phyloP scores from a whole-genome alignment of 2,797 vertebrate genomes.

The Morelia viridis region DNA sequence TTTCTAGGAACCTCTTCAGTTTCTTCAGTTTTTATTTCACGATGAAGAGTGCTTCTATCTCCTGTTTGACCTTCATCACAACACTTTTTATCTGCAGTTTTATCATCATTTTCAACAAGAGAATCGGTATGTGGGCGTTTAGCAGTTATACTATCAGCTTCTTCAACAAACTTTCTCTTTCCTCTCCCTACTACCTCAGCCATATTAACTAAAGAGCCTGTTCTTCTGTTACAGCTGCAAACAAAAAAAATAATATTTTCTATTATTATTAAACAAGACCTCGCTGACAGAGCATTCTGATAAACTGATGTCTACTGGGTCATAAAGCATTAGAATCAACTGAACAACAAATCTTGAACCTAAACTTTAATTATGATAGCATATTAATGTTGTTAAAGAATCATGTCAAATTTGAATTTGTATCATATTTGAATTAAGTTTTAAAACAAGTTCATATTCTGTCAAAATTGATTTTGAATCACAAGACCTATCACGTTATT shows the following conservation, averaged over 20 bases:
- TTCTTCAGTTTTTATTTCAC: not conserved
- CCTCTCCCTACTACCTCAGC: constrained; percentile 2
- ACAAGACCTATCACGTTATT: not conserved
- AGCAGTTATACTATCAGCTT: constrained; percentile 13
- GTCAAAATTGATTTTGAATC: not conserved
- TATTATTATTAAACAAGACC: not conserved
- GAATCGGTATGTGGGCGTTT: not conserved
- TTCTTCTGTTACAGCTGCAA: not conserved
- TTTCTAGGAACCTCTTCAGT: not conserved
- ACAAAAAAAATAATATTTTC: not conserved
- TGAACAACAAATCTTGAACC: not conserved
- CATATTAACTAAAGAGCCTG: not conserved
- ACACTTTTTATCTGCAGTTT: not conserved
- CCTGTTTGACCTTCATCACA: not conserved
- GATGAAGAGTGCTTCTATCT: not conserved
- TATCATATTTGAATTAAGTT: not conserved
- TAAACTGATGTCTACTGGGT: not conserved
- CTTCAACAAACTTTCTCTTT: constrained; percentile 9
- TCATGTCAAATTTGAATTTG: not conserved
- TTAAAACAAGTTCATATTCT: not conserved
- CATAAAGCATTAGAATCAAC: not conserved
- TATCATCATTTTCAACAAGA: constrained; percentile 3
- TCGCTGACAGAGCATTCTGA: not conserved
- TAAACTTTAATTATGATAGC: not conserved
- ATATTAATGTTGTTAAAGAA: not conserved